Evolutionary conservation across 2,888 invertebrate genomes (phyloP).

Genomic region (Cyclophora albipunctata): DNA sequence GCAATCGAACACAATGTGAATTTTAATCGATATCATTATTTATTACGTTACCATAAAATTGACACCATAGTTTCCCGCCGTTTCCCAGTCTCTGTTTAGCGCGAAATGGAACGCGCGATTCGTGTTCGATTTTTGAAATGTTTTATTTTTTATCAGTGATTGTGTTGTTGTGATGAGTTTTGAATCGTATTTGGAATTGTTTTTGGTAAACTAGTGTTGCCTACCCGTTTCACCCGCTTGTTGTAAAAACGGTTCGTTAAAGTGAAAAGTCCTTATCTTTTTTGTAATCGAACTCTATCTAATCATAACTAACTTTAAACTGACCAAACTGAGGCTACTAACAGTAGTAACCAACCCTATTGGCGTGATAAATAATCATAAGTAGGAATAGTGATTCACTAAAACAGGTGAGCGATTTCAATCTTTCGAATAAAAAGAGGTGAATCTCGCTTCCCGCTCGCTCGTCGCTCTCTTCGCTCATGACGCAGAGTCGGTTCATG

Average conservation of each 20-base stretch:
- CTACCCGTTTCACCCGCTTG: not conserved
- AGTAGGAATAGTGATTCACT: too few relatives aligned
- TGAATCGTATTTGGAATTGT: slow-evolving; percentile 15
- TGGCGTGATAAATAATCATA: too few relatives aligned
- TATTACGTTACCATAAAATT: slow-evolving; percentile 35
- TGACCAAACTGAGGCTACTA: too few relatives aligned
- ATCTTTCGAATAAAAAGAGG: too few relatives aligned
- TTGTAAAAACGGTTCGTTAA: slow-evolving; percentile 15
- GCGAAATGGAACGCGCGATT: slow-evolving; percentile 41
- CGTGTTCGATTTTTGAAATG: slow-evolving; percentile 33
- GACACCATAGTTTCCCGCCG: slow-evolving; percentile 36
- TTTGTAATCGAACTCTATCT: not conserved
- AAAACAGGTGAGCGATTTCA: too few relatives aligned
- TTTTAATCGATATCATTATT: slow-evolving; percentile 42
- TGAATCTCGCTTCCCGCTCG: too few relatives aligned
- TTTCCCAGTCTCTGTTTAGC: slow-evolving; percentile 31
- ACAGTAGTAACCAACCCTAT: too few relatives aligned
- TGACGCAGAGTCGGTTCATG: too few relatives aligned
- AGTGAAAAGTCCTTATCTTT: too few relatives aligned
- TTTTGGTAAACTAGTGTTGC: slow-evolving; percentile 30
- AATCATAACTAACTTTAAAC: slow-evolving; percentile 3
- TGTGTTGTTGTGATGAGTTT: not conserved
- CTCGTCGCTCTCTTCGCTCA: too few relatives aligned
- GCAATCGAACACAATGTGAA: slow-evolving; percentile 36
- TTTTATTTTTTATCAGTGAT: slow-evolving; percentile 8